Evolutionary conservation across 1,140 invertebrate genomes (phyloP), one percentile per base, ranked within the genome.

Genomic region (Sycophila sp.): DNA sequence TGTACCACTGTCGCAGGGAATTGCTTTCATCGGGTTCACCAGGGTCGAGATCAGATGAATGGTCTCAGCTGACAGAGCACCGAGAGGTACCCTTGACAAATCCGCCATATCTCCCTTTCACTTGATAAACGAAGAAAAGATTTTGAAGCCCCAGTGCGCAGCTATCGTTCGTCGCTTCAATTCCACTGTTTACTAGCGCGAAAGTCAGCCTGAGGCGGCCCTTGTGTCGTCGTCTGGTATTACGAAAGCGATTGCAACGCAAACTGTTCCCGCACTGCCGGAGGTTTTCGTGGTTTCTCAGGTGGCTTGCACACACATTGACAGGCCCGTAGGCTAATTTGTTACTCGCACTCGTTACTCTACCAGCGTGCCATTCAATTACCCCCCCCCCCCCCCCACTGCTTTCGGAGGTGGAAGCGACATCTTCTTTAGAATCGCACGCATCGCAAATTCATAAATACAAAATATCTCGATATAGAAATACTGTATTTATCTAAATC

Each of bases 41-140:
- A 89, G 79, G 10, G 78, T 80, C 0, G 89, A 89, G 55, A 91
- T 76, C 28, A 87, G 56, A 55, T 83, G 75, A 74, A 79, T 86
- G 4, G 87, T 86, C 56, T 81, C 77, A n/a, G 58, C 36, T 30
- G 87, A 86, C 2, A 89, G 67, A n/a, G 85, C 86, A 66, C 90
- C 86, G 71, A 92, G 88, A 75, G 91, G 87, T 75, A 92, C 87
- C 22, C 86, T 87, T 42, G 91, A 91, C 55, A 91, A 81, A 26
- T 92, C 89, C 1, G 88, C 88, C 72, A 92, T 84, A 36, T 66
- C 68, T 58, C 1, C 4, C 19, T 30, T 34, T 42, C 30, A 15
- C 28, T 42, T n/a, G n/a, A n/a, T n/a, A n/a, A n/a, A n/a, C n/a
- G n/a, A n/a, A n/a, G n/a, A n/a, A n/a, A n/a, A n/a, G n/a, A n/a